Percentiles rank a stretch among this genome's conserved stretches.
Conservation (phyloP, 2,888 invertebrate genomes). For the Netelia inedita region DNA sequence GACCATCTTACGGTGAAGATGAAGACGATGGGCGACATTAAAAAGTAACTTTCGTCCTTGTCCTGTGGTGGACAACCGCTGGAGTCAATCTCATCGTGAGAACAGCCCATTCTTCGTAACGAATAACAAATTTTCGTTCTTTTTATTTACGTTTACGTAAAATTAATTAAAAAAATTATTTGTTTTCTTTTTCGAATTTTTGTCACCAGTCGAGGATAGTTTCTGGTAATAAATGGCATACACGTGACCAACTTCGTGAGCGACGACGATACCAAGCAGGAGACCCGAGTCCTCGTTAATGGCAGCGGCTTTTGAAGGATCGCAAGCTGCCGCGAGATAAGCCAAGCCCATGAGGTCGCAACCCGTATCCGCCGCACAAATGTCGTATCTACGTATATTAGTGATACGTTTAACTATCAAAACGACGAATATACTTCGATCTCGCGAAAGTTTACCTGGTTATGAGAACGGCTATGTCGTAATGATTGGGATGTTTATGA, state of each 20-base stretch:
- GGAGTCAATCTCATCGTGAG: slow-evolving; percentile 93
- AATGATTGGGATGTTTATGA: slow-evolving; percentile 93
- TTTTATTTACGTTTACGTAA: neutral
- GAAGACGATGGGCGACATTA: slow-evolving; percentile 95
- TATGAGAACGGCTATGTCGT: slow-evolving; percentile 94
- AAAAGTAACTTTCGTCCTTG: slow-evolving; percentile 86
- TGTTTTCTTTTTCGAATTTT: neutral
- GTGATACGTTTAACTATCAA: slow-evolving; percentile 75
- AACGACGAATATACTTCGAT: slow-evolving; percentile 16
- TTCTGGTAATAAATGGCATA: slow-evolving; percentile 85
- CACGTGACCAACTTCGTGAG: slow-evolving; percentile 97
- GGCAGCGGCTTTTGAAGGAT: slow-evolving; percentile 93
- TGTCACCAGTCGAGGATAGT: neutral
- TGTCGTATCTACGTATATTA: slow-evolving; percentile 74
- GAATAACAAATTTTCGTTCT: neutral
- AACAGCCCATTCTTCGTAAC: slow-evolving; percentile 92
- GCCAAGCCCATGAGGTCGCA: slow-evolving; percentile 94
- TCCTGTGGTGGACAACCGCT: slow-evolving; percentile 90
- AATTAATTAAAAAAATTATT: neutral
- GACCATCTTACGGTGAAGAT: slow-evolving; percentile 95
- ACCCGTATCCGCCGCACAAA: slow-evolving; percentile 74
- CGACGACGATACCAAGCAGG: slow-evolving; percentile 94
- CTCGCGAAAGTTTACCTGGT: slow-evolving; percentile 87
- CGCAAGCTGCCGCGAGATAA: slow-evolving; percentile 96
- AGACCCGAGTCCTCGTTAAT: slow-evolving; percentile 97